These are phyloP conservation scores for Pygoscelis antarcticus DNA, from an alignment of 2,113 vertebrate genomes.

Conservation along the genomic window DNA sequence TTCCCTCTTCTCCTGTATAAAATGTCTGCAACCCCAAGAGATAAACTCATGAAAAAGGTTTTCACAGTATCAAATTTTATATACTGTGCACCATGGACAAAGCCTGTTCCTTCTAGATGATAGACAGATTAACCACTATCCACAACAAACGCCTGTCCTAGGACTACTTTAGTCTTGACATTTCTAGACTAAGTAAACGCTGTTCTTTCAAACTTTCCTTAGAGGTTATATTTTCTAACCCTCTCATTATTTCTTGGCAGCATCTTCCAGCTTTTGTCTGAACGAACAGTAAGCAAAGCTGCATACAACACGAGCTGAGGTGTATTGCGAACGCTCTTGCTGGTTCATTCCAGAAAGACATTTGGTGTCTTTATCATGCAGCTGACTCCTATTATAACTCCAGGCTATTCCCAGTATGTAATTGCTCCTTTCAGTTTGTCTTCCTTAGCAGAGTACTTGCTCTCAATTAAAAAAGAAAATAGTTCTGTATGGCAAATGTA, in stretches of 20 bases:
- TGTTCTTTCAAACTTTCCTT: neutral
- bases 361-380: neutral
- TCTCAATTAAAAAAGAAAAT: neutral
- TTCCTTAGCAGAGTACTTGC: neutral
- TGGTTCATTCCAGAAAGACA: neutral
- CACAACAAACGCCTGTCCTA: neutral
- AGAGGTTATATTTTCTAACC: neutral
- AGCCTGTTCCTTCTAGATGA: neutral
- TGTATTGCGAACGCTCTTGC: neutral
- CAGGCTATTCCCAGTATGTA: neutral
- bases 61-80: neutral
- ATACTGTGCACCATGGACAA: neutral
- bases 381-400: constrained; percentile 1
- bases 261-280: neutral
- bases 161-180: neutral
- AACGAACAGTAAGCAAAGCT: neutral
- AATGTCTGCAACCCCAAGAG: neutral
- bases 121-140: neutral
- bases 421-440: neutral
- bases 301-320: neutral
- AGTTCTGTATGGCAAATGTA: neutral
- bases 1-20: neutral
- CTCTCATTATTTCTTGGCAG: constrained; percentile 6
- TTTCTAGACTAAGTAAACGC: neutral
- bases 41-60: neutral